A percentile compares a stretch with the other conserved stretches of the same genome.
These are phyloP conservation scores for Papilio protenor DNA, from an alignment of 2,888 invertebrate genomes.

Conservation along the genomic window DNA sequence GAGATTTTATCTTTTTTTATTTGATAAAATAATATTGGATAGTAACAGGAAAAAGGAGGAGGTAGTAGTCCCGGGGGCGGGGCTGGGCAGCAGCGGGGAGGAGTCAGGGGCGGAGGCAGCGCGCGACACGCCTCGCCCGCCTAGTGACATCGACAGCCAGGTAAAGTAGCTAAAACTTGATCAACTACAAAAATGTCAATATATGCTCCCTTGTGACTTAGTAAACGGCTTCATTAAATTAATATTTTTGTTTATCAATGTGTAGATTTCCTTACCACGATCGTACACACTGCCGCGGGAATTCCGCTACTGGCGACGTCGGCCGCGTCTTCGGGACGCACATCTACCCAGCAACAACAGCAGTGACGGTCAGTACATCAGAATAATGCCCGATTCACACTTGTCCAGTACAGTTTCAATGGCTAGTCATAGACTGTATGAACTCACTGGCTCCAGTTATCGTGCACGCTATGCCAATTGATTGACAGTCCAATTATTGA, in stretches of 20 bases:
- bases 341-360: constrained; percentile 93
- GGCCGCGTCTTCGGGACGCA: constrained; percentile 86
- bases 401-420: too few species aligned
- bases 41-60: constrained; percentile 69
- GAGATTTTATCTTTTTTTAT: background rate
- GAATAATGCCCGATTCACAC: background rate
- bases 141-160: constrained; percentile 91
- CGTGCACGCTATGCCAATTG: too few species aligned
- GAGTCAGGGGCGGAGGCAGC: constrained; percentile 74
- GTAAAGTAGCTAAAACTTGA: constrained; percentile 63
- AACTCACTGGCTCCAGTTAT: background rate
- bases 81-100: constrained; percentile 65
- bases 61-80: constrained; percentile 29
- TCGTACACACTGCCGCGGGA: constrained; percentile 94
- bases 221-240: background rate
- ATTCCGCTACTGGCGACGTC: constrained; percentile 91
- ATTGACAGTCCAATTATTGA: too few species aligned
- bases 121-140: constrained; percentile 80
- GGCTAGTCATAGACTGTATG: too few species aligned
- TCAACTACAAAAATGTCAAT: background rate
- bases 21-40: constrained; percentile 28
- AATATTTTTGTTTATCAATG: background rate
- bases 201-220: background rate
- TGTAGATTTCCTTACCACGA: constrained; percentile 90
- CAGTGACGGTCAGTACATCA: constrained; percentile 88